Evolutionary conservation across 1,140 invertebrate genomes (phyloP).

Genomic region (Halyomorpha halys): DNA sequence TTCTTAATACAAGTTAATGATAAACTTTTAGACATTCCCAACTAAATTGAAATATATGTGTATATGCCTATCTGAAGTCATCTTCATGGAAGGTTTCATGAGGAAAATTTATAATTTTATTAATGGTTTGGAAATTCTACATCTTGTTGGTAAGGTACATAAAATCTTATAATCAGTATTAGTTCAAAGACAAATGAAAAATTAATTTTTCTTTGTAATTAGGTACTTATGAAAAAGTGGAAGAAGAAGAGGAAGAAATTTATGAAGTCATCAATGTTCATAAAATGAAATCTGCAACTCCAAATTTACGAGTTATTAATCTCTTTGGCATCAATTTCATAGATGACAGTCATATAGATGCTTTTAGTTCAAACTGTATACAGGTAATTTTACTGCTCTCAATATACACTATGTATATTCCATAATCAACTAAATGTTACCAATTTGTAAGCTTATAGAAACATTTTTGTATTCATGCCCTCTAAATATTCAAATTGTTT

Average conservation of each 20-base stretch:
- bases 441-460: too few species aligned
- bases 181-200: background rate
- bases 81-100: conserved; percentile 99
- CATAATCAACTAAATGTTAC: too few species aligned
- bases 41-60: conserved; percentile 95
- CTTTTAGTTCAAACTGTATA: conserved; percentile 89
- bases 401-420: too few species aligned
- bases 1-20: background rate
- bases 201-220: conserved; percentile 26
- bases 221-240: conserved; percentile 98
- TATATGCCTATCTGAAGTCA: conserved; percentile 96
- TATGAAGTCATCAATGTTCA: conserved; percentile 99
- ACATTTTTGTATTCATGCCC: too few species aligned
- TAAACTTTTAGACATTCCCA: conserved; percentile 64
- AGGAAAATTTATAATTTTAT: conserved; percentile 99
- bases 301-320: conserved; percentile 90
- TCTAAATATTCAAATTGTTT: too few species aligned
- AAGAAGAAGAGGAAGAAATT: conserved; percentile 98
- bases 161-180: background rate
- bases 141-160: conserved; percentile 76
- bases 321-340: conserved; percentile 96
- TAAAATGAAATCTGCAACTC: conserved; percentile 91
- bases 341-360: conserved; percentile 97
- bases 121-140: conserved; percentile 95
- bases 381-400: conserved; percentile 44